Evolutionary conservation across 2,113 vertebrate species (phyloP).

Genomic region (Ahaetulla prasina): DNA sequence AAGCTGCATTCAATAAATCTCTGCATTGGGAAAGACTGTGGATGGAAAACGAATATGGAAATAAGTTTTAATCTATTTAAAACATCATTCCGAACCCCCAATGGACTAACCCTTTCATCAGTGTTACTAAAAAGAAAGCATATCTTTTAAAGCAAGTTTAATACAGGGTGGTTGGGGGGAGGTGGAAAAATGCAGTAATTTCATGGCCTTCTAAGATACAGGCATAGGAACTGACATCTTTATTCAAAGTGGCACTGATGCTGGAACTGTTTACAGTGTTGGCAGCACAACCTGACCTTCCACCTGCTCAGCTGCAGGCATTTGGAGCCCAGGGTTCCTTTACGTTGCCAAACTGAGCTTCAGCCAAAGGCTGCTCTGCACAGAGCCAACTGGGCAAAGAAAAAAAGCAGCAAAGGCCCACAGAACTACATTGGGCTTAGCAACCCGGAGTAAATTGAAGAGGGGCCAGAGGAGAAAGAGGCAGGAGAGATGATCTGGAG

Average conservation of each 20-base stretch:
- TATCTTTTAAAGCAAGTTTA: background rate
- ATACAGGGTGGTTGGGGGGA: background rate
- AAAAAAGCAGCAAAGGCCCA: background rate
- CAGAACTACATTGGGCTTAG: background rate
- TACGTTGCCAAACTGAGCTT: conserved; percentile 5
- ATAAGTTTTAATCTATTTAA: background rate
- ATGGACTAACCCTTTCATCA: background rate
- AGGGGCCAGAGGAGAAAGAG: background rate
- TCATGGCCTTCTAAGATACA: background rate
- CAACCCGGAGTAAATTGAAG: background rate
- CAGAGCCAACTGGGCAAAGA: background rate
- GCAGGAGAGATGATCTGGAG: background rate
- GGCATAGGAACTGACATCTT: background rate
- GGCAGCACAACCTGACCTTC: background rate
- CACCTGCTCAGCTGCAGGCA: conserved; percentile 15
- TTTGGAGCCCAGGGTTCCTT: background rate
- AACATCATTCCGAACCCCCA: background rate
- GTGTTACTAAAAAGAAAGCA: background rate
- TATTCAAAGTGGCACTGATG: background rate
- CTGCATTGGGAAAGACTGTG: background rate
- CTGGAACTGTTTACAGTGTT: background rate
- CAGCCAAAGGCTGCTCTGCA: background rate
- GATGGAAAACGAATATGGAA: background rate
- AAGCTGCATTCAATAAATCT: background rate
- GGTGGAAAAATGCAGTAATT: background rate